These are phyloP conservation scores for Gasterosteus nipponicus DNA, from an alignment of 2,113 vertebrate genomes.

Conservation along the genomic window DNA sequence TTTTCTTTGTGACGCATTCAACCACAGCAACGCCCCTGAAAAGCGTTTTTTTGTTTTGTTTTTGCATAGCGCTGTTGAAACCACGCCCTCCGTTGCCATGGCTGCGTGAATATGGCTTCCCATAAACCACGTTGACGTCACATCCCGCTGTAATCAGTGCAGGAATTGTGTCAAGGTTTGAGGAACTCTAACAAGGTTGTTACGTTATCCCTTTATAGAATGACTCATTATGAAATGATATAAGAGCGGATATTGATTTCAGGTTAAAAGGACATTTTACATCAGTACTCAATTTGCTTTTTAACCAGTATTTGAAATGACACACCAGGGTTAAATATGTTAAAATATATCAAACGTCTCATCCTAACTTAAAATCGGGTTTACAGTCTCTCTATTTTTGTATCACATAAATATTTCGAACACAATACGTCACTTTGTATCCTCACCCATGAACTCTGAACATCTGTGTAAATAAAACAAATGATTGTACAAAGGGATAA, in stretches of 20 bases:
- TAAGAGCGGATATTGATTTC: background rate
- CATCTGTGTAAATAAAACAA: no score
- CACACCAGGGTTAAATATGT: background rate
- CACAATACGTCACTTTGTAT: background rate
- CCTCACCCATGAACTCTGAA: no score
- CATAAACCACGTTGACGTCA: background rate
- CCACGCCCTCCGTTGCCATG: background rate
- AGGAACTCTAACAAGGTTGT: background rate
- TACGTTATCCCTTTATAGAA: background rate
- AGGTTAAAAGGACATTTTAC: background rate
- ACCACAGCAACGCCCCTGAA: background rate
- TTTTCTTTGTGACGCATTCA: background rate
- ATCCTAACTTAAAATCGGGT: background rate
- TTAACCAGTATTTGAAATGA: background rate
- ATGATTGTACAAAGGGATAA: no score
- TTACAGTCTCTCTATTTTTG: background rate
- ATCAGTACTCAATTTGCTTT: background rate
- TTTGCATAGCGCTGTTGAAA: conserved; percentile 2
- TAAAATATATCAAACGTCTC: background rate
- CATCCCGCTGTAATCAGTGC: background rate
- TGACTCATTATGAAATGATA: background rate
- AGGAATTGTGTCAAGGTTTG: background rate
- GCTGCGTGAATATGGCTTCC: background rate
- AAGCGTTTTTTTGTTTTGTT: no score
- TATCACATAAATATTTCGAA: background rate